A percentile compares a stretch with the other conserved stretches of the same genome.
These are phyloP conservation scores for Crotalus horridus DNA, from an alignment of 2,113 vertebrate genomes.

Conservation along the genomic window DNA sequence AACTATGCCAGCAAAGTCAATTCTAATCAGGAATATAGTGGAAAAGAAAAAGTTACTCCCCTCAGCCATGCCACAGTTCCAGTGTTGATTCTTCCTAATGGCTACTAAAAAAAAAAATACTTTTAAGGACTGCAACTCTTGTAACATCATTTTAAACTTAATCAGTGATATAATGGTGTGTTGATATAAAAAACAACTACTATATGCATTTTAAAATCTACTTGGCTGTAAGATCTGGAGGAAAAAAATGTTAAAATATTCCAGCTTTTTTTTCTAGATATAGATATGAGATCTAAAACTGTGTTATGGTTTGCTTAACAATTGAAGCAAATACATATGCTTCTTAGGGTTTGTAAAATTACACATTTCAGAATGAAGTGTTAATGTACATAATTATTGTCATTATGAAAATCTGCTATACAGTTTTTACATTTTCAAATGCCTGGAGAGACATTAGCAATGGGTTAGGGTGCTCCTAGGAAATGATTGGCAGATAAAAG, in stretches of 20 bases:
- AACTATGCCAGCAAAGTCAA: not conserved
- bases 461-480: not conserved
- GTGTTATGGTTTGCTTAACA: not conserved
- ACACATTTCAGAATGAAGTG: not conserved
- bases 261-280: not conserved
- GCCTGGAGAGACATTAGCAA: not conserved
- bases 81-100: not conserved
- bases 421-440: not conserved
- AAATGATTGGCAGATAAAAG: not conserved
- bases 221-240: not conserved
- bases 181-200: not conserved
- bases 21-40: not conserved
- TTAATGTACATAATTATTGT: not conserved
- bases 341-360: not conserved
- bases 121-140: not conserved
- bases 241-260: not conserved
- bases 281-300: not conserved
- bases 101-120: not conserved
- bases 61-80: not conserved
- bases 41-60: not conserved
- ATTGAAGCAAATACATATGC: not conserved
- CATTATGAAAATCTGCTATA: not conserved
- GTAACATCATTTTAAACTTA: not conserved
- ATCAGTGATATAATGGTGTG: not conserved
- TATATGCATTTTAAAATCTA: not conserved